phyloP scores from a whole-genome alignment of 2,888 invertebrate species.

The Leptura quadrifasciata region DNA sequence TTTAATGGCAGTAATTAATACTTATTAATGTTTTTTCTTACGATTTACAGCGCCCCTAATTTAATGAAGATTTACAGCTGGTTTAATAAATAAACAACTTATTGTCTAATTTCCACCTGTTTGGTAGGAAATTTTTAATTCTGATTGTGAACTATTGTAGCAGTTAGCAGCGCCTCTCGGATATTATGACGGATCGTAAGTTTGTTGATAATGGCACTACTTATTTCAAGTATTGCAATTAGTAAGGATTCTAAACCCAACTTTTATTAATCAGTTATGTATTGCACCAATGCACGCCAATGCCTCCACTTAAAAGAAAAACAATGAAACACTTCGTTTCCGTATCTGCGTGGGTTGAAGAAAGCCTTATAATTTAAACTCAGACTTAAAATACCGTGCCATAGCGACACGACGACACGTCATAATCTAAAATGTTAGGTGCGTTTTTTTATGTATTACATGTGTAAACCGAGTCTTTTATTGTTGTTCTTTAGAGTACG shows the following conservation, averaged over 20 bases:
- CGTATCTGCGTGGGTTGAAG: slow-evolving; percentile 20
- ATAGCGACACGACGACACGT: slow-evolving; percentile 13
- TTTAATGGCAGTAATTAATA: slow-evolving; percentile 4
- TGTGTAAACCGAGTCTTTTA: slow-evolving; percentile 30
- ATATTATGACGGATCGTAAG: too few species aligned
- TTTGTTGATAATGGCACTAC: too few species aligned
- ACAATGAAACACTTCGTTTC: slow-evolving; percentile 24
- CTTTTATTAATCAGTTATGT: too few species aligned
- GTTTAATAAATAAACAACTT: not conserved
- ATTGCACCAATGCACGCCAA: not conserved
- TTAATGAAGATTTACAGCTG: slow-evolving; percentile 1
- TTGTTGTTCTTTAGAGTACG: slow-evolving; percentile 14
- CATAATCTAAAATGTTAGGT: slow-evolving; percentile 29
- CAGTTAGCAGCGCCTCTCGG: too few species aligned
- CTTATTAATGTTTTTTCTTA: slow-evolving; percentile 4
- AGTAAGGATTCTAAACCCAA: too few species aligned
- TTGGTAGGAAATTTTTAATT: not conserved
- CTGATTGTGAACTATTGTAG: not conserved
- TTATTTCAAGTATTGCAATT: too few species aligned
- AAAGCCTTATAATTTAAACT: slow-evolving; percentile 6
- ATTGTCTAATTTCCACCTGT: not conserved
- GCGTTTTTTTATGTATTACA: slow-evolving; percentile 34
- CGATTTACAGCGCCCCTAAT: not conserved
- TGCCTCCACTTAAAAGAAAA: slow-evolving; percentile 25
- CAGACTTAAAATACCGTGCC: slow-evolving; percentile 14